These are phyloP conservation scores for Helobdella robusta DNA, from an alignment of 2,888 invertebrate species.

Conservation along the genomic window DNA sequence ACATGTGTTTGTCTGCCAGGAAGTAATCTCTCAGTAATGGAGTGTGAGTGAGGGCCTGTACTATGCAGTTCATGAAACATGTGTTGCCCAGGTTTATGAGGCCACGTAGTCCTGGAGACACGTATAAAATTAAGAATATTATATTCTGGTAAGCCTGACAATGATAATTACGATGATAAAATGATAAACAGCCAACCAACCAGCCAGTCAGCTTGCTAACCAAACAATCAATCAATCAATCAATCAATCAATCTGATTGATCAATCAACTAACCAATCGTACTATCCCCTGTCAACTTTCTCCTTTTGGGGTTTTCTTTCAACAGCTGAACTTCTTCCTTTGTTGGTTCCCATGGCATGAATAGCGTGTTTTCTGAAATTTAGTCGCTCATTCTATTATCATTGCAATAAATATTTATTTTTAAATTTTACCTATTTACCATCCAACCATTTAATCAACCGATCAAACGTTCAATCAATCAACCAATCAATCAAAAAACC, in stretches of 20 bases:
- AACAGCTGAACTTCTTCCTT: conserved; percentile 67
- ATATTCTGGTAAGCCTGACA: no score
- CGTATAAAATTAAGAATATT: no score
- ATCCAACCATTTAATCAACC: no score
- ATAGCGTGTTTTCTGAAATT: conserved; percentile 47
- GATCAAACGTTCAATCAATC: no score
- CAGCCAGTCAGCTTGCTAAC: no score
- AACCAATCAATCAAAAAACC: no score
- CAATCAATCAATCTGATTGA: background rate
- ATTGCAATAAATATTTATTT: background rate
- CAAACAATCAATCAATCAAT: background rate
- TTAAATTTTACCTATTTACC: background rate
- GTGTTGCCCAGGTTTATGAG: conserved; percentile 91
- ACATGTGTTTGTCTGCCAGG: conserved; percentile 71
- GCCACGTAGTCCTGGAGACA: conserved; percentile 69
- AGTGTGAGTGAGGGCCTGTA: conserved; percentile 88
- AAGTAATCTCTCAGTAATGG: conserved; percentile 89
- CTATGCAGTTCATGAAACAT: conserved; percentile 96
- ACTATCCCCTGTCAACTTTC: conserved; percentile 69
- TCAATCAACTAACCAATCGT: conserved; percentile 58
- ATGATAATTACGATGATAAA: no score
- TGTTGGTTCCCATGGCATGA: conserved; percentile 70
- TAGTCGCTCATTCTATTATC: no score
- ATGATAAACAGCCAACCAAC: no score
- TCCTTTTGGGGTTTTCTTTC: conserved; percentile 65